phyloP scores from a whole-genome alignment of 2,797 vertebrate genomes.

The Pseudochirops cupreus region DNA sequence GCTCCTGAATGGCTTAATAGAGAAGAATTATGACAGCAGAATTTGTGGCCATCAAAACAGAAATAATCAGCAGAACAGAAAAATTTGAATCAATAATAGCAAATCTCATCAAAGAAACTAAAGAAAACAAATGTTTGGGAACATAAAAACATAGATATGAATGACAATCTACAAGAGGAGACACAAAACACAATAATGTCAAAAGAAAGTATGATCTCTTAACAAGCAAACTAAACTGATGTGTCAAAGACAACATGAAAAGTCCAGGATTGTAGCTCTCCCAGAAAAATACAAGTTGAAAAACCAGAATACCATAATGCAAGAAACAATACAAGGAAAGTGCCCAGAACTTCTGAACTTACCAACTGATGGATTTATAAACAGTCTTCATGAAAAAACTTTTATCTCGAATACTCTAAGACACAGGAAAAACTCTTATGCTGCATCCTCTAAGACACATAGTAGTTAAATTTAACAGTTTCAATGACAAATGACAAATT shows the following conservation, averaged over 20 bases:
- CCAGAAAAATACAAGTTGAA: too few species aligned
- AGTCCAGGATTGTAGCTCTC: too few species aligned
- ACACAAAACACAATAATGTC: background rate
- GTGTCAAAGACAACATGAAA: background rate
- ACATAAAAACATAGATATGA: background rate
- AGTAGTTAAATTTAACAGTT: background rate
- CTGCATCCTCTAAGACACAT: background rate
- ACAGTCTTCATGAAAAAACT: background rate
- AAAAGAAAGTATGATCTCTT: background rate
- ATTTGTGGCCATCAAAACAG: background rate
- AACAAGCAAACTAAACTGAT: background rate
- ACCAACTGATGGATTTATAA: background rate
- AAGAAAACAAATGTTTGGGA: background rate
- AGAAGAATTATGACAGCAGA: background rate
- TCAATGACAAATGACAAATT: background rate
- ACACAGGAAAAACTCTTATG: background rate
- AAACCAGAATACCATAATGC: background rate
- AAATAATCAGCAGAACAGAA: background rate
- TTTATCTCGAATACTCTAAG: background rate
- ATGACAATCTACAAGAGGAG: background rate
- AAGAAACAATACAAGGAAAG: background rate
- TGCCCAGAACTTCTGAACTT: background rate
- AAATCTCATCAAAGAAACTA: background rate
- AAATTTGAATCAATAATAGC: background rate
- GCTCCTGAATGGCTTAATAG: background rate